A percentile compares a stretch with the other conserved stretches of the same genome.
phyloP scores from a whole-genome alignment of 2,797 vertebrate species.

The Chloroceryle inda region DNA sequence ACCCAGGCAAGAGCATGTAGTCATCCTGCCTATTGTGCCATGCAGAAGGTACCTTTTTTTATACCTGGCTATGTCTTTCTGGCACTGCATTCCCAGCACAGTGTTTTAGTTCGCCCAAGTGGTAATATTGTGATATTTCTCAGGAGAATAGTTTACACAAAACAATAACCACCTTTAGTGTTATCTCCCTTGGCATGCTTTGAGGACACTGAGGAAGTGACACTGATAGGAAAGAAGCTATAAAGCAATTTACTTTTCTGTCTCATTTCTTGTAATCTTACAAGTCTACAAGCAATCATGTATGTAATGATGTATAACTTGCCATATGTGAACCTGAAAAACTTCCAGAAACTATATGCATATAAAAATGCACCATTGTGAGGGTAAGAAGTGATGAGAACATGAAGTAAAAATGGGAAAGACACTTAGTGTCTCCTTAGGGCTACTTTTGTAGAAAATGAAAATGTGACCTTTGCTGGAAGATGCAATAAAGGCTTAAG shows the following conservation, averaged over 20 bases:
- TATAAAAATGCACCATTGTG: background rate
- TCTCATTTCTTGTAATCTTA: background rate
- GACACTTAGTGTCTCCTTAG: background rate
- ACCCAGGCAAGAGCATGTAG: background rate
- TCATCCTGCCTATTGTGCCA: background rate
- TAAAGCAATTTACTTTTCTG: background rate
- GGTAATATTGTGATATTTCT: background rate
- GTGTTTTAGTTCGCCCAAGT: background rate
- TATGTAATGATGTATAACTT: background rate
- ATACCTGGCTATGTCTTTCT: background rate
- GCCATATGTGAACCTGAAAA: background rate
- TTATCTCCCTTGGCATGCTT: background rate
- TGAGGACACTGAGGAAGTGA: background rate
- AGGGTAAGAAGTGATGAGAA: background rate
- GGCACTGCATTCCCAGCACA: background rate
- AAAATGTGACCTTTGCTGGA: conserved; percentile 13
- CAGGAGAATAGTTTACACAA: background rate
- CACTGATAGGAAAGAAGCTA: background rate
- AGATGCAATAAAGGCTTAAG: background rate
- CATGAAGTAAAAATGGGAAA: background rate
- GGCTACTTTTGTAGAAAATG: background rate
- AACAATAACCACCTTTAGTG: background rate
- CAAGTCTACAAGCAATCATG: background rate
- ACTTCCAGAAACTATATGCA: background rate
- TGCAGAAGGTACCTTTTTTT: background rate